Percentiles rank a stretch among this genome's conserved stretches.
Evolutionary conservation across 2,888 invertebrate genomes (phyloP).

Genomic region (Andrena camellia): DNA sequence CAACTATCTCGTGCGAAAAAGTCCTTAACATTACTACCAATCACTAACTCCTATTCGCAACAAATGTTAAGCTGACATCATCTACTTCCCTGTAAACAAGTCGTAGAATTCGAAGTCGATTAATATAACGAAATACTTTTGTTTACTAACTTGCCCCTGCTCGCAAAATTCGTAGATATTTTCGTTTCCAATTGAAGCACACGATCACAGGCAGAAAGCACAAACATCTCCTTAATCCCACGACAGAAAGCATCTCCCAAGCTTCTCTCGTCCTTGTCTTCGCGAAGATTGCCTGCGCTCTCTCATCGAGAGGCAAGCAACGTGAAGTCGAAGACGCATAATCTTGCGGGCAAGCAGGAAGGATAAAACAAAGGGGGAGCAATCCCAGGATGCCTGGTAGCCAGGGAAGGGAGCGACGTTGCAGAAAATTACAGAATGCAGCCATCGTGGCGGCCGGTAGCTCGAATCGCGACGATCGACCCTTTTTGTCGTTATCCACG

Average conservation of each 20-base stretch:
- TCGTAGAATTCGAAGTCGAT: no score
- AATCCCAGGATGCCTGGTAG: background rate
- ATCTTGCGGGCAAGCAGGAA: background rate
- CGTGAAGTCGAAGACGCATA: constrained; percentile 8
- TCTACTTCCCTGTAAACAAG: no score
- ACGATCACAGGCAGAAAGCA: no score
- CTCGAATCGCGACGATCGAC: constrained; percentile 67
- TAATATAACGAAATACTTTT: no score
- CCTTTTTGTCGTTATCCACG: constrained; percentile 75
- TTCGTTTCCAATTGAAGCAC: no score
- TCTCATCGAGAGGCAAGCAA: background rate
- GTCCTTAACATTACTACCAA: no score
- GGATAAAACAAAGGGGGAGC: background rate
- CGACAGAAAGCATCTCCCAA: background rate
- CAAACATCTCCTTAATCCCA: background rate
- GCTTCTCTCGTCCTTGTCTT: background rate
- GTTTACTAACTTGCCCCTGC: no score
- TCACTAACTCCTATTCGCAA: no score
- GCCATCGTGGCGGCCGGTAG: constrained; percentile 56
- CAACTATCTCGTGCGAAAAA: no score
- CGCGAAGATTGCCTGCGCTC: background rate
- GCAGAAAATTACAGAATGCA: constrained; percentile 65
- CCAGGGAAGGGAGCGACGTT: constrained; percentile 49
- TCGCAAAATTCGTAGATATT: no score
- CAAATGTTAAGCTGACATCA: no score